These are phyloP conservation scores for Myrmecophaga tridactyla DNA, from an alignment of 2,113 vertebrate genomes.

Conservation along the genomic window DNA sequence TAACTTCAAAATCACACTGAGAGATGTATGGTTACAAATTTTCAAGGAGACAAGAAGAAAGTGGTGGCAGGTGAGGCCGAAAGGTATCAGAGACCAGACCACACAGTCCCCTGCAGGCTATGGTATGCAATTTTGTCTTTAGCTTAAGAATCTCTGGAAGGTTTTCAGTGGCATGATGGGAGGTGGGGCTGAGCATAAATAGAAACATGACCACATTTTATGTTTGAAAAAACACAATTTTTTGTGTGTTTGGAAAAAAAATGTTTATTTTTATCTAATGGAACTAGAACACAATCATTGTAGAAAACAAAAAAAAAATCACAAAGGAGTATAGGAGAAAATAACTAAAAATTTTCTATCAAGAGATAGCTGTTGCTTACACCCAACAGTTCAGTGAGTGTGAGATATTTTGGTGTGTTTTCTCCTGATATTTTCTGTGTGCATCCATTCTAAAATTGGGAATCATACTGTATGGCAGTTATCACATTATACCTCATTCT, in stretches of 20 bases:
- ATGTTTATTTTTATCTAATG: not conserved
- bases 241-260: not conserved
- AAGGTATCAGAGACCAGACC: not conserved
- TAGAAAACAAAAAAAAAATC: constrained; percentile 4
- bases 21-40: not conserved
- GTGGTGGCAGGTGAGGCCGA: not conserved
- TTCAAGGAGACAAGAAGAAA: not conserved
- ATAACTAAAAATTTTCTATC: not conserved
- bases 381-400: not conserved
- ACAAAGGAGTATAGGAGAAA: not conserved
- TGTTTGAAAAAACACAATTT: not conserved
- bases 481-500: accelerated
- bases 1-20: not conserved
- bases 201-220: not conserved
- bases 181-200: not conserved
- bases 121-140: constrained; percentile 29
- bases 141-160: not conserved
- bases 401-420: not conserved
- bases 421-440: not conserved
- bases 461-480: not conserved
- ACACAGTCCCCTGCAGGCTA: not conserved
- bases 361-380: not conserved
- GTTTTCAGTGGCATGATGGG: not conserved
- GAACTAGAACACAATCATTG: not conserved
- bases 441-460: not conserved